A percentile compares a stretch with the other conserved stretches of the same genome.
Evolutionary conservation across 2,888 invertebrate genomes (phyloP).

Genomic region (Trypoxylon attenuatum): DNA sequence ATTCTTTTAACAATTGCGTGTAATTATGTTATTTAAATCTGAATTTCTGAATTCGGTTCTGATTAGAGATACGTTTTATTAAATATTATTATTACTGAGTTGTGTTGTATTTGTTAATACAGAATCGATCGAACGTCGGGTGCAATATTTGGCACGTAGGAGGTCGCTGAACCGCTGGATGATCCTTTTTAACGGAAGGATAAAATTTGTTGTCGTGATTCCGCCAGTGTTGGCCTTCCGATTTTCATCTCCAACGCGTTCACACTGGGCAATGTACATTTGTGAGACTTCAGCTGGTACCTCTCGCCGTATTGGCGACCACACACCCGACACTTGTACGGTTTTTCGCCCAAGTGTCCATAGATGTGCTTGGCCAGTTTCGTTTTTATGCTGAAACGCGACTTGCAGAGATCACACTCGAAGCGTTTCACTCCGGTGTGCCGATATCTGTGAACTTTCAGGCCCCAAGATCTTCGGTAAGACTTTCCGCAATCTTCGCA

Average conservation of each 20-base stretch:
- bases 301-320: slow-evolving; percentile 47
- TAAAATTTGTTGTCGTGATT: slow-evolving; percentile 31
- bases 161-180: too few species aligned
- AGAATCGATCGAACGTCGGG: too few species aligned
- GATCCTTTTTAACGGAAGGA: slow-evolving; percentile 16
- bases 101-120: too few species aligned
- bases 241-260: slow-evolving; percentile 10
- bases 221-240: background rate
- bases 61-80: too few species aligned
- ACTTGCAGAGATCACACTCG: slow-evolving; percentile 50
- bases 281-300: slow-evolving; percentile 43
- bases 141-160: too few species aligned
- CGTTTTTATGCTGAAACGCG: slow-evolving; percentile 46
- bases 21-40: too few species aligned
- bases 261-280: slow-evolving; percentile 4
- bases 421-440: slow-evolving; percentile 49
- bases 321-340: slow-evolving; percentile 47
- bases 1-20: too few species aligned
- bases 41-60: too few species aligned
- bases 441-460: slow-evolving; percentile 49
- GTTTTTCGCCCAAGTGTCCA: slow-evolving; percentile 48
- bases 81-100: too few species aligned
- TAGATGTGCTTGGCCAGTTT: slow-evolving; percentile 53
- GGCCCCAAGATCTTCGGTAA: slow-evolving; percentile 48
- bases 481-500: slow-evolving; percentile 49